Conservation (phyloP, 2,888 invertebrate genomes). For the Habroteleia sp. region DNA sequence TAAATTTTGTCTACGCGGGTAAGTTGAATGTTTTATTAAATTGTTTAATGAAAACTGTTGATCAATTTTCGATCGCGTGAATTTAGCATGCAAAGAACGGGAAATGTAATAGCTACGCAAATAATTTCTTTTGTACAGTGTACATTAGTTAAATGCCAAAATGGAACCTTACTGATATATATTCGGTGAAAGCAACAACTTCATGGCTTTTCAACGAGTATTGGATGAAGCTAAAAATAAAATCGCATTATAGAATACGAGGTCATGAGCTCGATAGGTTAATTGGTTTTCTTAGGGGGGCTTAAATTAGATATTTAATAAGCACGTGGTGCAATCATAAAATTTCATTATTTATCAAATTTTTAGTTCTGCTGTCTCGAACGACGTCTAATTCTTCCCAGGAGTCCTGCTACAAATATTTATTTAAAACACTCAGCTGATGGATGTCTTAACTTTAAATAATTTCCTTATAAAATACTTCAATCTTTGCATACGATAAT, state of each 20-base stretch:
- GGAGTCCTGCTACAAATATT: no score
- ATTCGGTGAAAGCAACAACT: constrained; percentile 47
- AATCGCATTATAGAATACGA: constrained; percentile 56
- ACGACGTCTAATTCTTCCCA: no score
- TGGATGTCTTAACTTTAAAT: no score
- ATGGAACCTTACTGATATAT: constrained; percentile 47
- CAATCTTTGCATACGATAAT: no score
- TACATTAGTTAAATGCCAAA: constrained; percentile 29
- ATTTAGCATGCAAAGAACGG: neutral
- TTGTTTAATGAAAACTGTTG: no score
- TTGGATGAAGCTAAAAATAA: constrained; percentile 58
- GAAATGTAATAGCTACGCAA: constrained; percentile 24
- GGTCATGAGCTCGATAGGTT: constrained; percentile 51
- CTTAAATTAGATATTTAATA: constrained; percentile 37
- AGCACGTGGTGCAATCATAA: constrained; percentile 18
- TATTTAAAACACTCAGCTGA: no score
- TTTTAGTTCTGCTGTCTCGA: no score
- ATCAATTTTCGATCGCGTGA: no score
- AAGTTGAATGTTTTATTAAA: no score
- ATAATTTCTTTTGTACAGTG: constrained; percentile 16
- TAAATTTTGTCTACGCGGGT: no score
- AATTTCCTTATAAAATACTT: no score
- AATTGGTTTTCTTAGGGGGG: constrained; percentile 54
- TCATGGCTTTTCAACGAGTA: constrained; percentile 50
- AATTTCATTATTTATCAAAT: constrained; percentile 15